Evolutionary conservation across 2,888 invertebrate species (phyloP).

Genomic region (Pyrrhosoma nymphula): DNA sequence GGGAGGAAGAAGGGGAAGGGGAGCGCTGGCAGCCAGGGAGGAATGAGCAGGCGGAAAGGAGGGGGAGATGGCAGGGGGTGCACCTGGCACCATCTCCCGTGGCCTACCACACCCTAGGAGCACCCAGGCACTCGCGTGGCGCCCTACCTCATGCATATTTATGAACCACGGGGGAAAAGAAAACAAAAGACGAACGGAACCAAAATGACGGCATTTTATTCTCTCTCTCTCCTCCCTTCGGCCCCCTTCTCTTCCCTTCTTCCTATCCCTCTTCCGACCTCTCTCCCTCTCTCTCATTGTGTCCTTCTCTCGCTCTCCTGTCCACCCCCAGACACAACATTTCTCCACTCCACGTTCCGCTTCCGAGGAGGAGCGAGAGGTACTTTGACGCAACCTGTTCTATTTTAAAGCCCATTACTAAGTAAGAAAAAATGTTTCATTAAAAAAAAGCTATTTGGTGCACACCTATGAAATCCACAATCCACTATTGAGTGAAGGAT

Average conservation of each 20-base stretch:
- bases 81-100: slow-evolving; percentile 51
- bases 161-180: slow-evolving; percentile 31
- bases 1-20: not conserved
- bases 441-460: too few relatives aligned
- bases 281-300: not conserved
- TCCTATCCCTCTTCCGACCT: not conserved
- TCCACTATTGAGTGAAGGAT: too few relatives aligned
- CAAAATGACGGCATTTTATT: slow-evolving; percentile 22
- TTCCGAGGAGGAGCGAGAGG: too few relatives aligned
- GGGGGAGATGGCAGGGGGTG: not conserved
- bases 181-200: slow-evolving; percentile 4
- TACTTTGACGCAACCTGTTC: too few relatives aligned
- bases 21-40: not conserved
- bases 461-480: too few relatives aligned
- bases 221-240: not conserved
- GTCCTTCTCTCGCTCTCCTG: not conserved
- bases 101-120: slow-evolving; percentile 62
- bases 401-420: too few relatives aligned
- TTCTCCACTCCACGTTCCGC: not conserved
- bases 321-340: not conserved
- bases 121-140: slow-evolving; percentile 57
- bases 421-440: too few relatives aligned
- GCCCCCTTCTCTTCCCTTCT: not conserved
- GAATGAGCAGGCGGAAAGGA: not conserved
- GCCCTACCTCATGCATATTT: slow-evolving; percentile 61